A percentile compares a stretch with the other conserved stretches of the same genome.
These are phyloP conservation scores for Elysia chlorotica DNA, from an alignment of 1,140 invertebrate species.

Conservation along the genomic window DNA sequence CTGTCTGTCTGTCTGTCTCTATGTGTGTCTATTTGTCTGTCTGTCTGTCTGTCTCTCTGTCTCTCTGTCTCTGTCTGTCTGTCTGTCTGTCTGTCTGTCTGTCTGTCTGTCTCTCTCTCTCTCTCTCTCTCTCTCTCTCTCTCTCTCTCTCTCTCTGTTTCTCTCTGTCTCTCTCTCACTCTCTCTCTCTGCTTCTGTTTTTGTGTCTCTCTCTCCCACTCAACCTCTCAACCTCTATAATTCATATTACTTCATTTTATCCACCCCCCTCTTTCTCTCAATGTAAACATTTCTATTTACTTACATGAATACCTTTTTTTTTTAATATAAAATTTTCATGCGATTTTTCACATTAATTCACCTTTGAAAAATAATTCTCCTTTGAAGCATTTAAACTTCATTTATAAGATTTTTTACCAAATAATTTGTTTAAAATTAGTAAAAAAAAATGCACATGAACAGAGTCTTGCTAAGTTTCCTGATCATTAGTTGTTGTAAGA, in stretches of 20 bases:
- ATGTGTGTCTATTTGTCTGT: neutral
- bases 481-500: too few relatives aligned
- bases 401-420: too few relatives aligned
- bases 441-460: too few relatives aligned
- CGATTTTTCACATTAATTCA: too few relatives aligned
- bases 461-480: too few relatives aligned
- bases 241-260: too few relatives aligned
- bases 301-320: too few relatives aligned
- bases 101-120: slow-evolving; percentile 4
- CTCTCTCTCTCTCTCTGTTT: neutral
- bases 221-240: neutral
- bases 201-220: neutral
- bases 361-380: too few relatives aligned
- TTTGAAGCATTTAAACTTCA: too few relatives aligned
- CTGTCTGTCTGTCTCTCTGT: neutral
- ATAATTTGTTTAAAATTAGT: too few relatives aligned
- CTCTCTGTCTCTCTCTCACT: neutral
- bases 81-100: neutral
- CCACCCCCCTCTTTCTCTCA: neutral
- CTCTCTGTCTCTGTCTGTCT: neutral
- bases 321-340: too few relatives aligned
- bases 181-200: neutral
- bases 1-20: neutral
- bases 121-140: neutral
- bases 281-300: too few relatives aligned